Conservation (phyloP, 2,888 invertebrate species). For the Antheraea assamensis region DNA sequence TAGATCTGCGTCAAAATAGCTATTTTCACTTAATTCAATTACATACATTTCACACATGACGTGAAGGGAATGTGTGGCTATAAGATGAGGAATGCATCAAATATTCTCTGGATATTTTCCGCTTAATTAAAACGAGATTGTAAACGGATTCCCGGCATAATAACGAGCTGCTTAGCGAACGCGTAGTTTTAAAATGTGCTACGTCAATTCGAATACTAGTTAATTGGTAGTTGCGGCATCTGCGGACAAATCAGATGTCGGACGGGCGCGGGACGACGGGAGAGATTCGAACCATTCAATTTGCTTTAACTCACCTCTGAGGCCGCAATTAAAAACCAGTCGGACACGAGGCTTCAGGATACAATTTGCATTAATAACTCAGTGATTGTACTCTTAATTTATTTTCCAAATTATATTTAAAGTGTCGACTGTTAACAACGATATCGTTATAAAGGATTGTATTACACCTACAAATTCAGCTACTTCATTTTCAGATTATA, state of each 20-base stretch:
- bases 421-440: constrained; percentile 24
- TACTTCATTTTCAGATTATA: background rate
- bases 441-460: background rate
- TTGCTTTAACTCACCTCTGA: constrained; percentile 56
- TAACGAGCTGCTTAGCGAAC: constrained; percentile 47
- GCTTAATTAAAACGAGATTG: constrained; percentile 44
- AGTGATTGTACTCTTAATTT: constrained; percentile 39
- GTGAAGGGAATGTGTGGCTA: constrained; percentile 24
- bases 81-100: constrained; percentile 33
- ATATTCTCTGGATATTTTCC: constrained; percentile 40
- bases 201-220: constrained; percentile 48
- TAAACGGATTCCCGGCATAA: constrained; percentile 46
- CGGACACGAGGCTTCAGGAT: constrained; percentile 54
- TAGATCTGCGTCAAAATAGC: constrained; percentile 40
- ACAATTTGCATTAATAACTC: constrained; percentile 62
- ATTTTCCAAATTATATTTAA: constrained; percentile 49
- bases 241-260: constrained; percentile 58
- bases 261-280: constrained; percentile 35
- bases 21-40: constrained; percentile 47
- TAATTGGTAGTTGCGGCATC: constrained; percentile 63
- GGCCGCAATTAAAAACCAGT: constrained; percentile 66
- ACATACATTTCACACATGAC: constrained; percentile 35
- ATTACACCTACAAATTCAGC: background rate
- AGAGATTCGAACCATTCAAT: constrained; percentile 64
- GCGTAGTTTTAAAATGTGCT: constrained; percentile 45